These are phyloP conservation scores for Schlechtendalia chinensis DNA, from an alignment of 1,140 invertebrate species.

Conservation along the genomic window DNA sequence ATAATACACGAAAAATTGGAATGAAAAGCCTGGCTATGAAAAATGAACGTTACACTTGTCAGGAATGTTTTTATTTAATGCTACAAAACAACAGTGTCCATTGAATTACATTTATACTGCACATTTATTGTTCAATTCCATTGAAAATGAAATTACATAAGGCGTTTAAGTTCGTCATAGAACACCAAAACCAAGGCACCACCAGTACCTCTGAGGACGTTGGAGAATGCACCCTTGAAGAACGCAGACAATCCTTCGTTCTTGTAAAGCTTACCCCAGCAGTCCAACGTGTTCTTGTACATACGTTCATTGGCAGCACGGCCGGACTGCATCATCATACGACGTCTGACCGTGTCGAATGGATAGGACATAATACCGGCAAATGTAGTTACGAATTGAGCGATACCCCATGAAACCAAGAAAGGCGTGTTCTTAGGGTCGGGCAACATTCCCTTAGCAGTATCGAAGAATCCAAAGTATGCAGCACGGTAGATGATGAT, in stretches of 20 bases:
- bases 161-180: slow-evolving; percentile 74
- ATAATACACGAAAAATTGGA: slow-evolving; percentile 40
- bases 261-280: slow-evolving; percentile 69
- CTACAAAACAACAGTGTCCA: slow-evolving; percentile 46
- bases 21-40: slow-evolving; percentile 37
- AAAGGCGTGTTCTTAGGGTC: slow-evolving; percentile 79
- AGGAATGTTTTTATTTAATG: slow-evolving; percentile 37
- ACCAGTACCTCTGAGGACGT: slow-evolving; percentile 75
- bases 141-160: slow-evolving; percentile 57
- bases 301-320: slow-evolving; percentile 65
- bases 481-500: slow-evolving; percentile 85
- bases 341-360: slow-evolving; percentile 83
- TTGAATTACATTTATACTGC: slow-evolving; percentile 41
- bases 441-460: slow-evolving; percentile 82
- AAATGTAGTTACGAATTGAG: slow-evolving; percentile 75
- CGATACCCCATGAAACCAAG: slow-evolving; percentile 76
- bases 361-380: slow-evolving; percentile 83
- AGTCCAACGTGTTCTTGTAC: slow-evolving; percentile 73
- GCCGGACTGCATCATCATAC: slow-evolving; percentile 88
- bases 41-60: slow-evolving; percentile 28
- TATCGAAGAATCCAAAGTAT: slow-evolving; percentile 93
- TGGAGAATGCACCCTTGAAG: slow-evolving; percentile 81
- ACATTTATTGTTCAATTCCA: slow-evolving; percentile 37
- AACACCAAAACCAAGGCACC: slow-evolving; percentile 75
- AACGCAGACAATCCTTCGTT: slow-evolving; percentile 68